Conservation (phyloP, 2,797 vertebrate genomes). For the Cercopithecus hamlyni region DNA sequence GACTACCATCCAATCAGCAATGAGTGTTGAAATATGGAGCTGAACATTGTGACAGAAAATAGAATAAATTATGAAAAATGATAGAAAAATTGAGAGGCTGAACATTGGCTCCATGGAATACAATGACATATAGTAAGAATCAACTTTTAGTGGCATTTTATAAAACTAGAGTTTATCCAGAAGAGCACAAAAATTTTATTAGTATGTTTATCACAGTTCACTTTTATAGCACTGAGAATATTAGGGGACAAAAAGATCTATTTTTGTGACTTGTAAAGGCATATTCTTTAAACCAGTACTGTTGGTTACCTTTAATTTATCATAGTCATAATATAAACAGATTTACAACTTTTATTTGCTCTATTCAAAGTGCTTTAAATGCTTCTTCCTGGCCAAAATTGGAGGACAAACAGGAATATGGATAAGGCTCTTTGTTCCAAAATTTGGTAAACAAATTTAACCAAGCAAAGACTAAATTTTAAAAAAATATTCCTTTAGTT, state of each 20-base stretch:
- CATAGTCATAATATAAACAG: neutral
- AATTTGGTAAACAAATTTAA: neutral
- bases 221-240: neutral
- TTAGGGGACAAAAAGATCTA: neutral
- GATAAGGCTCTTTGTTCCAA: neutral
- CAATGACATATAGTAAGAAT: neutral
- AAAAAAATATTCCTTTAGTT: neutral
- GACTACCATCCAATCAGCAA: neutral
- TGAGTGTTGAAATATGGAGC: neutral
- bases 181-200: neutral
- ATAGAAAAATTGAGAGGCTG: neutral
- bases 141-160: neutral
- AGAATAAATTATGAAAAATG: conserved; percentile 10
- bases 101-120: neutral
- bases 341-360: neutral
- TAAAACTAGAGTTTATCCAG: neutral
- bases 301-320: neutral
- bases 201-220: neutral
- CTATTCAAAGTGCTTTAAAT: neutral
- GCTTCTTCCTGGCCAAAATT: neutral
- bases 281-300: neutral
- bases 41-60: neutral
- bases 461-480: neutral
- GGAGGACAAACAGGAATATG: neutral
- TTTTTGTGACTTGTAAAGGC: neutral